Evolutionary conservation across 1,140 invertebrate genomes (phyloP).

Genomic region (Maconellicoccus hirsutus): DNA sequence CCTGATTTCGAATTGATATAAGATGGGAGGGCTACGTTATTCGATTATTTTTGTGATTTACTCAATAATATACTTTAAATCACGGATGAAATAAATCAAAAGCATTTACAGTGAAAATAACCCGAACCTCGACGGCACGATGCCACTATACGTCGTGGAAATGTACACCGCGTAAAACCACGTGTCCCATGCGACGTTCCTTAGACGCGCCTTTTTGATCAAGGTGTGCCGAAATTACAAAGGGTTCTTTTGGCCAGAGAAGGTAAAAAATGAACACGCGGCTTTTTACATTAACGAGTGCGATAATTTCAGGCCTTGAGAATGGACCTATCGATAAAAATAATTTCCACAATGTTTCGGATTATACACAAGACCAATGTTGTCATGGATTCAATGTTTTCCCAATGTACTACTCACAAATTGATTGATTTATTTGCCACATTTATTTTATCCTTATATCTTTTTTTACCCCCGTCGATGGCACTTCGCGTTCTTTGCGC

Average conservation of each 20-base stretch:
- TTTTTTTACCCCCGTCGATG: too few relatives aligned
- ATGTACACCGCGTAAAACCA: too few relatives aligned
- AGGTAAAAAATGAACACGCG: neutral
- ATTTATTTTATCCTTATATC: neutral
- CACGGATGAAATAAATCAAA: too few relatives aligned
- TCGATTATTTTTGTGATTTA: too few relatives aligned
- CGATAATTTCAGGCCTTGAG: conserved; percentile 7
- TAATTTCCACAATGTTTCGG: neutral
- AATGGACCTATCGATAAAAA: conserved; percentile 4
- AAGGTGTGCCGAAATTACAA: neutral
- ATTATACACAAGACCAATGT: conserved; percentile 5
- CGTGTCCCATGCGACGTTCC: too few relatives aligned
- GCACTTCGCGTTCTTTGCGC: too few relatives aligned
- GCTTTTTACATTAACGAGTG: neutral
- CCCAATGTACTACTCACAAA: neutral
- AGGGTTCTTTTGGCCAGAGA: neutral
- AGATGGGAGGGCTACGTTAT: too few relatives aligned
- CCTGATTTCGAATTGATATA: too few relatives aligned
- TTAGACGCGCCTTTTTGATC: neutral
- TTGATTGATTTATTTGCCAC: neutral
- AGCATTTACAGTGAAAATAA: too few relatives aligned
- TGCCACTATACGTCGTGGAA: too few relatives aligned
- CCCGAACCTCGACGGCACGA: too few relatives aligned
- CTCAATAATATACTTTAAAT: too few relatives aligned
- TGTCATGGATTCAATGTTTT: conserved; percentile 9